Percentiles rank a stretch among this genome's conserved stretches.
These are phyloP conservation scores for Parazoanthus darwini DNA, from an alignment of 92 coral and sea anemone genomes.

Conservation along the genomic window DNA sequence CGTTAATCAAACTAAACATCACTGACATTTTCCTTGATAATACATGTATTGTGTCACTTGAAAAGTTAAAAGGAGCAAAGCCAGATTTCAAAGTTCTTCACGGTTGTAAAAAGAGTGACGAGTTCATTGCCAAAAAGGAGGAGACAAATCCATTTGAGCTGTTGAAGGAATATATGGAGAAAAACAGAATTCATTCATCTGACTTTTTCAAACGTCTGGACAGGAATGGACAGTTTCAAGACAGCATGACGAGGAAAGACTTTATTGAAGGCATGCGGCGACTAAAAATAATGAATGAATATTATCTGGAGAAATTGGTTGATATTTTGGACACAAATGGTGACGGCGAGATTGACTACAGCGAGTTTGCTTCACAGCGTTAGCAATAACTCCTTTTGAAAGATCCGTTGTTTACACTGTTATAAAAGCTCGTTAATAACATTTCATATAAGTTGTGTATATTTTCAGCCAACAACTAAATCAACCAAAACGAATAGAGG, in stretches of 20 bases:
- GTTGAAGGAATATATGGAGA: conserved; percentile 67
- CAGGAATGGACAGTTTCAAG: conserved; percentile 67
- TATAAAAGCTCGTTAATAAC: no score
- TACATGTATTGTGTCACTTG: conserved; percentile 51
- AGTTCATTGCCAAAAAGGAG: conserved; percentile 61
- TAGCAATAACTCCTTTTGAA: no score
- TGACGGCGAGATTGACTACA: conserved; percentile 86
- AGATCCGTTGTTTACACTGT: no score
- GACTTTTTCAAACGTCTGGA: conserved; percentile 79
- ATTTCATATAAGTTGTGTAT: no score
- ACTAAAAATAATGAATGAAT: conserved; percentile 69
- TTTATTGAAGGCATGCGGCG: conserved; percentile 79
- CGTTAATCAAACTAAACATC: conserved; percentile 51
- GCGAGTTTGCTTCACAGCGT: conserved; percentile 63
- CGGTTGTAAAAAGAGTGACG: conserved; percentile 81
- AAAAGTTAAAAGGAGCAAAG: conserved; percentile 49
- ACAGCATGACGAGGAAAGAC: conserved; percentile 71
- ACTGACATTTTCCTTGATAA: conserved; percentile 60
- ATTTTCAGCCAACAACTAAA: no score
- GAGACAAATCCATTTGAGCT: conserved; percentile 75
- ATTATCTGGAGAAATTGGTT: conserved; percentile 68
- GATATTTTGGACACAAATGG: conserved; percentile 74
- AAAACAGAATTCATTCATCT: conserved; percentile 73
- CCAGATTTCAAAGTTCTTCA: conserved; percentile 57
- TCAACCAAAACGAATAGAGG: no score